Evolutionary conservation across 2,113 vertebrate genomes (phyloP).

Genomic region (Prochilodus magdalenae): DNA sequence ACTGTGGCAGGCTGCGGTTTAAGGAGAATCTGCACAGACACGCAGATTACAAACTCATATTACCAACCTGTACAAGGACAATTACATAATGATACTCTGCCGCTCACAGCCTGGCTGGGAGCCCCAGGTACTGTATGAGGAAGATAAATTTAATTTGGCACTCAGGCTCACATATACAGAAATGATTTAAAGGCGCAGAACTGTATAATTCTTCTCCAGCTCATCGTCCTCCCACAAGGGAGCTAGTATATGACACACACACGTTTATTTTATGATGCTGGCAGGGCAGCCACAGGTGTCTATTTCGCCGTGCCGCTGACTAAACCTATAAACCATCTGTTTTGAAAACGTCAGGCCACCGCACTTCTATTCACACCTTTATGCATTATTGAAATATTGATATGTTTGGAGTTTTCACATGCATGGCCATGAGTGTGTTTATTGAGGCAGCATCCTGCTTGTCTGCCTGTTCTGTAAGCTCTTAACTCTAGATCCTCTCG

Average conservation of each 20-base stretch:
- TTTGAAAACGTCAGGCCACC: not conserved
- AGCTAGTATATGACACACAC: constrained; percentile 12
- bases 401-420: not conserved
- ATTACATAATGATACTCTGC: constrained; percentile 40
- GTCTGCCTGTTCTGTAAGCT: too few relatives aligned
- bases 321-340: constrained; percentile 26
- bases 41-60: constrained; percentile 37
- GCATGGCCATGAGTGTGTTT: not conserved
- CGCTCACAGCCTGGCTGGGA: constrained; percentile 24
- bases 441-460: not conserved
- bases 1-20: constrained; percentile 3
- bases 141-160: constrained; percentile 40
- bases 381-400: constrained; percentile 15
- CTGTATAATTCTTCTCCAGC: constrained; percentile 33
- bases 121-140: constrained; percentile 32
- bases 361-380: constrained; percentile 7
- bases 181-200: constrained; percentile 41
- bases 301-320: not conserved
- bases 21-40: constrained; percentile 21
- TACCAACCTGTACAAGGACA: constrained; percentile 20
- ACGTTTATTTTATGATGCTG: constrained; percentile 24
- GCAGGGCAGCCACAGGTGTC: constrained; percentile 16
- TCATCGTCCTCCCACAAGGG: constrained; percentile 15
- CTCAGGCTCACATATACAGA: constrained; percentile 26
- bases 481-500: too few relatives aligned